Evolutionary conservation across 2,888 invertebrate species (phyloP).

Genomic region (Drosophila peninsularis): DNA sequence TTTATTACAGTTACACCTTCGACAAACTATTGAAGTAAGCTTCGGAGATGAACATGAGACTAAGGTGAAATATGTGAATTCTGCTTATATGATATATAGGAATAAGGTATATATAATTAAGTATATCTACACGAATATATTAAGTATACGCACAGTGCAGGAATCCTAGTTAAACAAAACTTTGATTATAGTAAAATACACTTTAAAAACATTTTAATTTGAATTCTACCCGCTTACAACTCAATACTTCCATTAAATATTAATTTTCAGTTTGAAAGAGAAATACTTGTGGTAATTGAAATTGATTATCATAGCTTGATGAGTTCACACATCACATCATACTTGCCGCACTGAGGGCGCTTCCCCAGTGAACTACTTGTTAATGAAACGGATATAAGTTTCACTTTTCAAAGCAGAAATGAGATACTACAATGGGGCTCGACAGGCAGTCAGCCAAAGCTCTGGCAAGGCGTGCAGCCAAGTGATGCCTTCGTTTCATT

Average conservation of each 20-base stretch:
- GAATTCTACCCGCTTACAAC: too few species aligned
- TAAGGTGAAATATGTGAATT: neutral
- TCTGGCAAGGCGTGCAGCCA: slow-evolving; percentile 7
- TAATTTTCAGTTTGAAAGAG: neutral
- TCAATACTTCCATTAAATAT: neutral
- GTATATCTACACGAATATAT: too few species aligned
- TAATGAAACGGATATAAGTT: slow-evolving; percentile 56
- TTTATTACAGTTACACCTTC: neutral
- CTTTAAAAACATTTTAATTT: too few species aligned
- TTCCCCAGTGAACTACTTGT: slow-evolving; percentile 7
- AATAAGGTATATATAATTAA: too few species aligned
- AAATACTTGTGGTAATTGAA: neutral
- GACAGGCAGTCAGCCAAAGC: slow-evolving; percentile 3
- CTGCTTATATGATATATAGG: neutral
- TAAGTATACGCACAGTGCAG: neutral
- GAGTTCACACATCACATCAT: neutral
- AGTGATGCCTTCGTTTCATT: slow-evolving; percentile 54
- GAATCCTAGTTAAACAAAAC: too few species aligned
- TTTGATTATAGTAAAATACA: too few species aligned
- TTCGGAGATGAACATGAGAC: neutral
- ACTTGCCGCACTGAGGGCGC: slow-evolving; percentile 15
- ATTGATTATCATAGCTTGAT: slow-evolving; percentile 3
- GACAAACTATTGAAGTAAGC: neutral
- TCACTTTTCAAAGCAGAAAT: slow-evolving; percentile 62
- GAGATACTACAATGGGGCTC: slow-evolving; percentile 6